Evolutionary conservation across 2,888 invertebrate genomes (phyloP).

Genomic region (Automeris io): DNA sequence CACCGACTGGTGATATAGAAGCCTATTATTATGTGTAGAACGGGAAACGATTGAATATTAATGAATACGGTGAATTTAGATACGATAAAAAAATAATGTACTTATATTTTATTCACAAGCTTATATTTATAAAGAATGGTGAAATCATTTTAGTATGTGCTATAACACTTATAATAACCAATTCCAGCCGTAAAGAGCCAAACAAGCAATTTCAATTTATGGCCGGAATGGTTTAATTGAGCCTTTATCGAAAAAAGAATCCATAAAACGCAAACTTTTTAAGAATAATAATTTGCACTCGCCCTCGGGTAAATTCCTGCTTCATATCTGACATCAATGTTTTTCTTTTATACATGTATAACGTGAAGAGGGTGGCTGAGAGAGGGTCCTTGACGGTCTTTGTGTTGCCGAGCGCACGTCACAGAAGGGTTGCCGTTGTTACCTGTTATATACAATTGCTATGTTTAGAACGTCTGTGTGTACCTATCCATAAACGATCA

Average conservation of each 20-base stretch:
- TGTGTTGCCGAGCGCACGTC: slow-evolving; percentile 33
- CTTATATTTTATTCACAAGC: no score
- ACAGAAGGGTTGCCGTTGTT: slow-evolving; percentile 47
- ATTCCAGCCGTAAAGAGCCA: neutral
- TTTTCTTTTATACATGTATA: slow-evolving; percentile 52
- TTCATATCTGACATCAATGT: slow-evolving; percentile 54
- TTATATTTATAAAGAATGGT: neutral
- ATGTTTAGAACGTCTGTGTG: slow-evolving; percentile 17
- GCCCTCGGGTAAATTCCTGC: slow-evolving; percentile 37
- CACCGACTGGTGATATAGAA: no score
- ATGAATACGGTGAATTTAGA: no score
- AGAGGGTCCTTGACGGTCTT: slow-evolving; percentile 40
- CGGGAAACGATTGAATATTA: no score
- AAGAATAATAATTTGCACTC: slow-evolving; percentile 42
- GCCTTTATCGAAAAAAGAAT: slow-evolving; percentile 27
- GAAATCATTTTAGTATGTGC: neutral
- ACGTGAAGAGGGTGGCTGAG: slow-evolving; percentile 33
- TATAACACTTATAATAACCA: neutral
- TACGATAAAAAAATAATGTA: no score
- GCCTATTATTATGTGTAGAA: no score
- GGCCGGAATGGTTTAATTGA: slow-evolving; percentile 23
- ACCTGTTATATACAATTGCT: slow-evolving; percentile 11
- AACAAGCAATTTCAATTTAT: neutral
- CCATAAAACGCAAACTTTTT: slow-evolving; percentile 28
- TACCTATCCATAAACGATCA: slow-evolving; percentile 21